These are phyloP conservation scores for Magallana angulata DNA, from an alignment of 1,140 invertebrate genomes.

Conservation along the genomic window DNA sequence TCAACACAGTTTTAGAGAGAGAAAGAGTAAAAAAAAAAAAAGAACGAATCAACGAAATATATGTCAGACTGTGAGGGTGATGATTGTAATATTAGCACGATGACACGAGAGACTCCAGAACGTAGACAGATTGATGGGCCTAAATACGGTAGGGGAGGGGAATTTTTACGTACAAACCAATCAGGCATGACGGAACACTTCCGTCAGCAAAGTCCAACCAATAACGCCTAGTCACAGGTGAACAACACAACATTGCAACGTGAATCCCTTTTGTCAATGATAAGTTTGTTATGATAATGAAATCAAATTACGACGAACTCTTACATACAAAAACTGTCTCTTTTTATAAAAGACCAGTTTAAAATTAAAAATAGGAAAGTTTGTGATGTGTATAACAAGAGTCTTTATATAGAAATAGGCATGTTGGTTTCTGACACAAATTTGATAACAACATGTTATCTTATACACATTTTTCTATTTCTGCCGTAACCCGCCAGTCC, in stretches of 20 bases:
- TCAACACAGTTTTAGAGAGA: too few relatives aligned
- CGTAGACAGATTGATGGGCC: slow-evolving; percentile 24
- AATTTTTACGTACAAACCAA: neutral
- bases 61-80: neutral
- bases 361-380: too few relatives aligned
- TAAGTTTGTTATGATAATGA: neutral
- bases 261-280: neutral
- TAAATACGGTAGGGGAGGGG: slow-evolving; percentile 8
- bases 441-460: too few relatives aligned
- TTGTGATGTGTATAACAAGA: too few relatives aligned
- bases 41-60: neutral
- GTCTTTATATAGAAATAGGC: too few relatives aligned
- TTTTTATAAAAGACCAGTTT: too few relatives aligned
- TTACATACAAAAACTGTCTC: too few relatives aligned
- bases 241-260: neutral
- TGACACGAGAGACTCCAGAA: neutral
- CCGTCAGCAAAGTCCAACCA: slow-evolving; percentile 16
- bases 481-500: too few relatives aligned
- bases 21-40: neutral
- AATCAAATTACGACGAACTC: too few relatives aligned
- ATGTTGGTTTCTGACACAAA: too few relatives aligned
- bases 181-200: slow-evolving; percentile 6
- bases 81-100: slow-evolving; percentile 23
- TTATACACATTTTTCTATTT: too few relatives aligned
- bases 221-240: neutral